phyloP scores from a whole-genome alignment of 2,797 vertebrate genomes.

The Syncerus caffer region DNA sequence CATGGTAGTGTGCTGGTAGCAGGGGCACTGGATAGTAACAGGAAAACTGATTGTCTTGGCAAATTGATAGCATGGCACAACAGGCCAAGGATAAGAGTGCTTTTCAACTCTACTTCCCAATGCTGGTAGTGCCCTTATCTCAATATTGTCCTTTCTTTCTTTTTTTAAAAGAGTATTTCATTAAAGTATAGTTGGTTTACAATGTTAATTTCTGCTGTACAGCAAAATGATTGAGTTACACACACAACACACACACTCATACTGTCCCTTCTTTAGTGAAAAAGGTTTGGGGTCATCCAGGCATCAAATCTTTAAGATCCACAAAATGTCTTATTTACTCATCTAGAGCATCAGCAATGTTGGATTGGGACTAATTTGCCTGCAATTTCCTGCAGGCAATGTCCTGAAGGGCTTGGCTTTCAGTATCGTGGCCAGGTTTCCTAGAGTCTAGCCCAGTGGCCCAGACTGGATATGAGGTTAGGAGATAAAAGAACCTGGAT shows the following conservation, averaged over 20 bases:
- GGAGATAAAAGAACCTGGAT: background rate
- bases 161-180: background rate
- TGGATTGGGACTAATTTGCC: rapidly evolving
- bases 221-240: background rate
- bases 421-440: background rate
- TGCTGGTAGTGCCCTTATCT: background rate
- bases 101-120: background rate
- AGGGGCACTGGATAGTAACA: background rate
- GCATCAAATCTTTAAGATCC: background rate
- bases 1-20: background rate
- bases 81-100: background rate
- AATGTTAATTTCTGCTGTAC: background rate
- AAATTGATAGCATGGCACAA: background rate
- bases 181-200: background rate
- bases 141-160: background rate
- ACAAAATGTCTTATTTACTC: background rate
- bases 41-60: background rate
- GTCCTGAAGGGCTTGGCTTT: background rate
- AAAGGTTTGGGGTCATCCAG: background rate
- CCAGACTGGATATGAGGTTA: background rate
- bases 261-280: background rate
- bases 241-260: background rate
- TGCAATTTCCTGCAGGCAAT: background rate
- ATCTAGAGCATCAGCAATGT: background rate
- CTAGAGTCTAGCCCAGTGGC: background rate